Percentiles rank a stretch among this genome's conserved stretches.
These are phyloP conservation scores for Nephotettix cincticeps DNA, from an alignment of 1,140 invertebrate genomes.

Conservation along the genomic window DNA sequence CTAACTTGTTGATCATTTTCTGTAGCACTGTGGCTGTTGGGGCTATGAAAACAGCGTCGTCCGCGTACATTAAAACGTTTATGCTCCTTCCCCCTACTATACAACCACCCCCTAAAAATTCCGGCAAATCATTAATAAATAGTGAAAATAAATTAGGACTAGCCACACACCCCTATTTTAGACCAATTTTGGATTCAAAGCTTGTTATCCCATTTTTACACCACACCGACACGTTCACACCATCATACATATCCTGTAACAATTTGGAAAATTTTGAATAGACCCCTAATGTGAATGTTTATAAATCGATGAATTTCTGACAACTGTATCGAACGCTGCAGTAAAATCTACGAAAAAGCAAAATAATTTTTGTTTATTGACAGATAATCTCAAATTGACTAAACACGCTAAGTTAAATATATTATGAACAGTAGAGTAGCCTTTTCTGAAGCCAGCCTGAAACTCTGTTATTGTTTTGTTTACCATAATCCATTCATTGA, in stretches of 20 bases:
- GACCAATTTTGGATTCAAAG: neutral
- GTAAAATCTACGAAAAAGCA: conserved; percentile 28
- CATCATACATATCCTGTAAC: conserved; percentile 11
- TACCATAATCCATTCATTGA: neutral
- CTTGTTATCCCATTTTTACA: neutral
- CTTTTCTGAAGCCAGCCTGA: conserved; percentile 26
- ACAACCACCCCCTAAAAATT: neutral
- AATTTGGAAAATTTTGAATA: conserved; percentile 17
- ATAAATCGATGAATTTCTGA: too few species aligned
- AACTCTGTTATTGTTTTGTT: conserved; percentile 15
- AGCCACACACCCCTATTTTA: neutral
- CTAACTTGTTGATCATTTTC: too few species aligned
- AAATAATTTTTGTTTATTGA: conserved; percentile 1
- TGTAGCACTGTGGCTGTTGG: neutral
- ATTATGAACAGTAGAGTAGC: conserved; percentile 22
- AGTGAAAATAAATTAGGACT: conserved; percentile 4
- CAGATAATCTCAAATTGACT: conserved; percentile 2
- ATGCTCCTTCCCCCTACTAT: neutral
- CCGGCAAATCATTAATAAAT: conserved; percentile 25
- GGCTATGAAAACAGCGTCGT: conserved; percentile 21
- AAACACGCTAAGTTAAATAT: conserved; percentile 20
- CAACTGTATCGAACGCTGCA: conserved; percentile 1
- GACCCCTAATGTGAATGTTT: neutral
- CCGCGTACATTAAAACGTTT: conserved; percentile 12
- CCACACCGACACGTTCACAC: conserved; percentile 20